phyloP scores from a whole-genome alignment of 2,888 invertebrate genomes.

The Drepana falcataria region DNA sequence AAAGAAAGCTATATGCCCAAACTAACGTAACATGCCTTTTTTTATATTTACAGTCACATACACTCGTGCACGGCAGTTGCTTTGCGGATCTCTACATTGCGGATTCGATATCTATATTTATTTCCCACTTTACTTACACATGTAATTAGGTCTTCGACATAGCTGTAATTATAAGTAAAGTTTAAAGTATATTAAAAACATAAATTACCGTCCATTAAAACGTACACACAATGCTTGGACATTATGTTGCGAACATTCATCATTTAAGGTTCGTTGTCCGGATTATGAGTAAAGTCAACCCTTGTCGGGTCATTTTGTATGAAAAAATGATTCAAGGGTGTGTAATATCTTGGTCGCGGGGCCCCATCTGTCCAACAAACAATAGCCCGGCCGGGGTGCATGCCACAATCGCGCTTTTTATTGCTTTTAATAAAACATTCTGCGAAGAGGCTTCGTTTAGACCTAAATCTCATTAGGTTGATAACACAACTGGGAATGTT shows the following conservation, averaged over 20 bases:
- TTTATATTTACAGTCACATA: too few relatives aligned
- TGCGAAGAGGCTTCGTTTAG: background rate
- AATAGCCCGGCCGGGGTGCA: slow-evolving; percentile 7
- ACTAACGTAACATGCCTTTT: too few relatives aligned
- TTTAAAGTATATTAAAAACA: too few relatives aligned
- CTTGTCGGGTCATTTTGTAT: slow-evolving; percentile 3
- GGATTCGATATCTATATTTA: too few relatives aligned
- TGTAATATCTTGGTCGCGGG: slow-evolving; percentile 15
- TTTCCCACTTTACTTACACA: too few relatives aligned
- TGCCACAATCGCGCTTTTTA: background rate
- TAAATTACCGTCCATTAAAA: too few relatives aligned
- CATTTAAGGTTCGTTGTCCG: slow-evolving; percentile 1
- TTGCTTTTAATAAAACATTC: background rate
- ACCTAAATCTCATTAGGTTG: too few relatives aligned
- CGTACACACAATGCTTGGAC: background rate
- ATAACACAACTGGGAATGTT: too few relatives aligned
- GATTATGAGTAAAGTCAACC: slow-evolving; percentile 1
- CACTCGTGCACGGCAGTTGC: too few relatives aligned
- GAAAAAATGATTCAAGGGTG: background rate
- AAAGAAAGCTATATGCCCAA: too few relatives aligned
- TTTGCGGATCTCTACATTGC: too few relatives aligned
- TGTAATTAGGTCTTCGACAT: too few relatives aligned
- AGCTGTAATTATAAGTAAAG: background rate
- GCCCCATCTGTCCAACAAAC: slow-evolving; percentile 24
- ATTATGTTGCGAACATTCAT: background rate